Evolutionary conservation across 1,140 invertebrate species (phyloP).

Genomic region (Dendroctonus ponderosae): DNA sequence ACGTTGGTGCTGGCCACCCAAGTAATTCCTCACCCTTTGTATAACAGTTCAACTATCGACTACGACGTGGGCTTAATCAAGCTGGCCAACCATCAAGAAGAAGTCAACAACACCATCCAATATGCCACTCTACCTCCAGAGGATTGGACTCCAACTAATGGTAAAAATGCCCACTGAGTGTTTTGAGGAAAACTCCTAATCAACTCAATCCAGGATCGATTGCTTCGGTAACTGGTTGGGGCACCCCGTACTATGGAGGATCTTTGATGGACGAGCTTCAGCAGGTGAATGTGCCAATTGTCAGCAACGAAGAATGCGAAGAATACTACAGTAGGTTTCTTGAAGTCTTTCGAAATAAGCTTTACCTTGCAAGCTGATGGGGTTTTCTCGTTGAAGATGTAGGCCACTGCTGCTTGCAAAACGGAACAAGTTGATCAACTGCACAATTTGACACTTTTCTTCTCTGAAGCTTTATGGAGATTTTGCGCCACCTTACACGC

Average conservation of each 20-base stretch:
- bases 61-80: slow-evolving; percentile 12
- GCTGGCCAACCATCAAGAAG: neutral
- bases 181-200: neutral
- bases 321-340: slow-evolving; percentile 35
- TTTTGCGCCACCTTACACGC: too few relatives aligned
- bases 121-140: slow-evolving; percentile 4
- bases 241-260: slow-evolving; percentile 26
- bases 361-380: too few relatives aligned
- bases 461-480: too few relatives aligned
- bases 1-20: neutral
- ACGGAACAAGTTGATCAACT: too few relatives aligned
- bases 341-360: too few relatives aligned
- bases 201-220: neutral
- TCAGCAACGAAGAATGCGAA: slow-evolving; percentile 30
- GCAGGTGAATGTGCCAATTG: slow-evolving; percentile 34
- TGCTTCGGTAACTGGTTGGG: slow-evolving; percentile 58
- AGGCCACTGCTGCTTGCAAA: too few relatives aligned
- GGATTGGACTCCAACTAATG: neutral
- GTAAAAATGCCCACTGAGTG: neutral
- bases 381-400: too few relatives aligned
- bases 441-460: too few relatives aligned
- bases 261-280: slow-evolving; percentile 1
- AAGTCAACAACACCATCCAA: neutral
- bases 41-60: neutral
- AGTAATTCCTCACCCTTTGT: slow-evolving; percentile 2